These are phyloP conservation scores for Clunio marinus DNA, from an alignment of 2,888 invertebrate genomes.

Conservation along the genomic window DNA sequence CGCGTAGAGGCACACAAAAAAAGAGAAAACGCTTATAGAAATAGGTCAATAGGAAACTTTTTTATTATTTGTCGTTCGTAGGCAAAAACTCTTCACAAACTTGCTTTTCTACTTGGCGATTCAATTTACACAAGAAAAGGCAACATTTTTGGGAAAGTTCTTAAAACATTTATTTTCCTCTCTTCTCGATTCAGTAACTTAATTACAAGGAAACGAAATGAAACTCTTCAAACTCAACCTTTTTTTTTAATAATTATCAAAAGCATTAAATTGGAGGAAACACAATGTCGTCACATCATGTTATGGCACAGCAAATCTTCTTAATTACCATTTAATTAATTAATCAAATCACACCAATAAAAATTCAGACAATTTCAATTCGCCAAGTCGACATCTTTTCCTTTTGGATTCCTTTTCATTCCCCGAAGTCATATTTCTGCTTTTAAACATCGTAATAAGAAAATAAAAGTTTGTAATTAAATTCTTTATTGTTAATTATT, in stretches of 20 bases:
- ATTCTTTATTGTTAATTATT: conserved; percentile 8
- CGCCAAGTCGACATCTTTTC: neutral
- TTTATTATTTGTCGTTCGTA: conserved; percentile 7
- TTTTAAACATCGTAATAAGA: neutral
- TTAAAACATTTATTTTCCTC: neutral
- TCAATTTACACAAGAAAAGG: conserved; percentile 2
- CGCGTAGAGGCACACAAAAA: neutral
- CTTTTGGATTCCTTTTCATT: no score
- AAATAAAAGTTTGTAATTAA: neutral
- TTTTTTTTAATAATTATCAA: neutral
- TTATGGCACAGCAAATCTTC: neutral
- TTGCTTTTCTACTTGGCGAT: neutral
- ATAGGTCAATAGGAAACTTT: conserved; percentile 38
- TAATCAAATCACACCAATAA: conserved; percentile 30
- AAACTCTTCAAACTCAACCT: neutral
- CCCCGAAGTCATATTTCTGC: no score
- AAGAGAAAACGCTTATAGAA: conserved; percentile 3
- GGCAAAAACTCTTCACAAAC: neutral
- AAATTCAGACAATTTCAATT: neutral
- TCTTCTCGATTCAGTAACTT: no score
- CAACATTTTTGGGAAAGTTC: no score
- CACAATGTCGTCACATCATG: neutral
- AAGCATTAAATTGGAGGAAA: neutral
- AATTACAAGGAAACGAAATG: conserved; percentile 11
- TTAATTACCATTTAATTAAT: conserved; percentile 27